A percentile compares a stretch with the other conserved stretches of the same genome.
phyloP scores from a whole-genome alignment of 2,113 vertebrate species.

The Ornithorhynchus anatinus region DNA sequence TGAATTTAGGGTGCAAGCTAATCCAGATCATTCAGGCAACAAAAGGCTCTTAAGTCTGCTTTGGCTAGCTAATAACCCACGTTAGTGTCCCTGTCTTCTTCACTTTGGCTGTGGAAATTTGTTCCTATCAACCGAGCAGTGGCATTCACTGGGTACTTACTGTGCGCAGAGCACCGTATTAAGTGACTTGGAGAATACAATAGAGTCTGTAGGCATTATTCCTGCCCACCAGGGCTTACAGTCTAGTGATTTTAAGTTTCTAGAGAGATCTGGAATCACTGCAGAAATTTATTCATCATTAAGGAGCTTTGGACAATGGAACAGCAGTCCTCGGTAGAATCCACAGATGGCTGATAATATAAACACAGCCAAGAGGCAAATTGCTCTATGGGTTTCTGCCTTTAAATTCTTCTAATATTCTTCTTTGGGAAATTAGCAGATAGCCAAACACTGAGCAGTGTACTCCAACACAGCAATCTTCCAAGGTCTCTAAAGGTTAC shows the following conservation, averaged over 20 bases:
- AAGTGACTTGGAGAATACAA: too few relatives aligned
- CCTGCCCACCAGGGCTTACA: too few relatives aligned
- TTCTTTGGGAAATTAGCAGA: not conserved
- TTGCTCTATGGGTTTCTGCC: slow-evolving; percentile 9
- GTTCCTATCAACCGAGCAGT: too few relatives aligned
- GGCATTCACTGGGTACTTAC: too few relatives aligned
- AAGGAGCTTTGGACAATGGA: not conserved
- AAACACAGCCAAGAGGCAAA: not conserved
- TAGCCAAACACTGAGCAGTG: not conserved
- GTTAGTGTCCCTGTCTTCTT: too few relatives aligned
- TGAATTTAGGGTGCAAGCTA: too few relatives aligned
- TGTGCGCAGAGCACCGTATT: too few relatives aligned
- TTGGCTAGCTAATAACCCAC: too few relatives aligned
- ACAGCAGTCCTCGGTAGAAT: not conserved
- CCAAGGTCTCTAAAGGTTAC: not conserved
- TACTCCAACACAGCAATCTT: not conserved
- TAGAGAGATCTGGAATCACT: not conserved
- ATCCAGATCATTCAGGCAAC: too few relatives aligned
- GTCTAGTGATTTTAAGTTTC: too few relatives aligned
- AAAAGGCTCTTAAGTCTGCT: too few relatives aligned
- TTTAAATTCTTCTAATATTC: slow-evolving; percentile 29
- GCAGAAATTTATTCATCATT: not conserved
- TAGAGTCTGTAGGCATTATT: too few relatives aligned
- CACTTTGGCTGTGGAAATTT: not conserved
- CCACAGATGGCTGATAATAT: slow-evolving; percentile 14